Percentiles rank a stretch among this genome's conserved stretches.
These are phyloP conservation scores for Amblyjoppa fuscipennis DNA, from an alignment of 2,888 invertebrate genomes.

Conservation along the genomic window DNA sequence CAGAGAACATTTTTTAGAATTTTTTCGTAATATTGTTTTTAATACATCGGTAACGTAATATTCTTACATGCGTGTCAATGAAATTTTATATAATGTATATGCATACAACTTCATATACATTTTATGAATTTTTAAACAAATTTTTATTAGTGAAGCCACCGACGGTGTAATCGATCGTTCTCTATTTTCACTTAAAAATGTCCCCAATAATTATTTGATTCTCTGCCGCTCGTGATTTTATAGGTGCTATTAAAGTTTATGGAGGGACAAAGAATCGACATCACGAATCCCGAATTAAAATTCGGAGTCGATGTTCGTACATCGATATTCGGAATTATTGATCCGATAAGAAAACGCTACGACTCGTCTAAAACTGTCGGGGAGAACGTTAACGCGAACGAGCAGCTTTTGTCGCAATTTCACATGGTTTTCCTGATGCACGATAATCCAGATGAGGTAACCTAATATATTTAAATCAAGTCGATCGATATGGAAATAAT, in stretches of 20 bases:
- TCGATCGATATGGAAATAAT: too few species aligned
- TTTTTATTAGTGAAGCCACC: too few species aligned
- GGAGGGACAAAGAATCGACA: slow-evolving; percentile 94
- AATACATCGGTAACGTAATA: too few species aligned
- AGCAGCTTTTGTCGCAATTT: slow-evolving; percentile 93
- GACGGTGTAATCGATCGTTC: too few species aligned
- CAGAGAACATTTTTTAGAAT: too few species aligned
- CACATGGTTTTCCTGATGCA: slow-evolving; percentile 95
- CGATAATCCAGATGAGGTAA: slow-evolving; percentile 93
- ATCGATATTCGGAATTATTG: slow-evolving; percentile 94
- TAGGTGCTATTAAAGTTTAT: slow-evolving; percentile 94
- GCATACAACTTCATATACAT: too few species aligned
- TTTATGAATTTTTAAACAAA: too few species aligned
- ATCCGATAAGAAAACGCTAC: slow-evolving; percentile 94
- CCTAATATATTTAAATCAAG: not conserved
- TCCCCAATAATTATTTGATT: not conserved
- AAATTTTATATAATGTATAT: too few species aligned
- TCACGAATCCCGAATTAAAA: slow-evolving; percentile 93
- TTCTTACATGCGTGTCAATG: too few species aligned
- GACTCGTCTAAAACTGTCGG: slow-evolving; percentile 93
- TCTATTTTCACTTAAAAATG: not conserved
- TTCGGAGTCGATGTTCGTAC: slow-evolving; percentile 91
- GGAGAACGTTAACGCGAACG: slow-evolving; percentile 94
- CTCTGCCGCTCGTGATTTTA: slow-evolving; percentile 48
- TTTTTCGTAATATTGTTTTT: too few species aligned